Conservation (phyloP, 2,113 vertebrate genomes). For the Athene cunicularia region DNA sequence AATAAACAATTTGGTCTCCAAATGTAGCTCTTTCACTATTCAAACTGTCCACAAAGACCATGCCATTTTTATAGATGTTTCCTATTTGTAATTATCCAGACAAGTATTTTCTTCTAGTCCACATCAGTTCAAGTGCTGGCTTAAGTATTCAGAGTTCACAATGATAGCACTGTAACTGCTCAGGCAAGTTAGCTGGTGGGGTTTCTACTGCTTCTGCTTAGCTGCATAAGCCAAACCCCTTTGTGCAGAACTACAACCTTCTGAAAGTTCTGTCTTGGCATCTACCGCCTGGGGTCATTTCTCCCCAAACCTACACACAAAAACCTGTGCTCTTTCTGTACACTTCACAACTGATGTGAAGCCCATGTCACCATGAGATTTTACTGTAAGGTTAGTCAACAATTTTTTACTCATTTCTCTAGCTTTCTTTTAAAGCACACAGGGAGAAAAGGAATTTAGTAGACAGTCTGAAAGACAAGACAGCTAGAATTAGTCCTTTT, state of each 20-base stretch:
- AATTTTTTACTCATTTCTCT: not conserved
- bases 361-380: not conserved
- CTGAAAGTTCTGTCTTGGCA: not conserved
- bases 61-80: slow-evolving; percentile 3
- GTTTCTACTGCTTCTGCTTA: not conserved
- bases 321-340: not conserved
- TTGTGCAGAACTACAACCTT: not conserved
- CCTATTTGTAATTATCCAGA: not conserved
- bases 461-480: slow-evolving; percentile 2
- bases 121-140: not conserved
- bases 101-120: not conserved
- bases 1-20: not conserved
- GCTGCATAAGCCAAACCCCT: not conserved
- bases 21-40: not conserved
- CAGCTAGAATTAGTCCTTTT: slow-evolving; percentile 13
- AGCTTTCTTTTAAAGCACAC: not conserved
- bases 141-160: not conserved
- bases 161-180: not conserved
- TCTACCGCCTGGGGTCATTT: not conserved
- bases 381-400: not conserved
- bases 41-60: not conserved
- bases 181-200: not conserved
- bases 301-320: not conserved
- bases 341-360: not conserved
- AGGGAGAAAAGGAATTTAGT: slow-evolving; percentile 14